Base-by-base conservation (phyloP, 53 echinoderm and acorn worm species). In the Holothuria leucospilota region DNA sequence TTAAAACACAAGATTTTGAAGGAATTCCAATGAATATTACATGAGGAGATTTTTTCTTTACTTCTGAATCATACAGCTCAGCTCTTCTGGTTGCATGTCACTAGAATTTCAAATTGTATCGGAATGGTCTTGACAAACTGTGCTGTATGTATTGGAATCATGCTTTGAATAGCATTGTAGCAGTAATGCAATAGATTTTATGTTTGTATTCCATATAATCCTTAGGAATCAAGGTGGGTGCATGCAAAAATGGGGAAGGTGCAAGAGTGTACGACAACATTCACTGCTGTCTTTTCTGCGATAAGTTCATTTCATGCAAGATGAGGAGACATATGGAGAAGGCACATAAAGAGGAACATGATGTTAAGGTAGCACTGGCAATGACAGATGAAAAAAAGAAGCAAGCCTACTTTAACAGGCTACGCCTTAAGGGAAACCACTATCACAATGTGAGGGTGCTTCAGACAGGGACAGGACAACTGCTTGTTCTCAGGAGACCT, bases 211-310 rank as follows among this genome's bases (percentile, higher is more conserved):
- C n/a, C n/a, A n/a, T n/a, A n/a, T n/a, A n/a, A n/a, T n/a, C n/a
- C n/a, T n/a, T n/a, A n/a, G n/a, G n/a, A n/a, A n/a, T n/a, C n/a
- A n/a, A n/a, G n/a, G n/a, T n/a, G n/a, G n/a, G n/a, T n/a, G n/a
- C 30, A 41, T 71, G 71, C 39, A 71, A 39, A 16, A 71, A 71
- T 40, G n/a, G n/a, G n/a, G 71, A 23, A 4, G 71, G 21, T 21
- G 16, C 4, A 4, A 71, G 39, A 71, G 71, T 71, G 15, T 71
- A 39, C 18, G 41, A 71, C 71, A 71, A 71, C 41, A 71, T 40
- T 5, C 71, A 71, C 23, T 71, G 71, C 71, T 71, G 71, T 40
- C 71, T 71, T 12, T 71, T 13, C 18, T 71, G 71, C 16, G 41
- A 40, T 6, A 71, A 71, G 39, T 14, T 71, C 6, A 71, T 71